These are phyloP conservation scores for Drosophila mimetica DNA, from an alignment of 2,888 invertebrate species.

Conservation along the genomic window DNA sequence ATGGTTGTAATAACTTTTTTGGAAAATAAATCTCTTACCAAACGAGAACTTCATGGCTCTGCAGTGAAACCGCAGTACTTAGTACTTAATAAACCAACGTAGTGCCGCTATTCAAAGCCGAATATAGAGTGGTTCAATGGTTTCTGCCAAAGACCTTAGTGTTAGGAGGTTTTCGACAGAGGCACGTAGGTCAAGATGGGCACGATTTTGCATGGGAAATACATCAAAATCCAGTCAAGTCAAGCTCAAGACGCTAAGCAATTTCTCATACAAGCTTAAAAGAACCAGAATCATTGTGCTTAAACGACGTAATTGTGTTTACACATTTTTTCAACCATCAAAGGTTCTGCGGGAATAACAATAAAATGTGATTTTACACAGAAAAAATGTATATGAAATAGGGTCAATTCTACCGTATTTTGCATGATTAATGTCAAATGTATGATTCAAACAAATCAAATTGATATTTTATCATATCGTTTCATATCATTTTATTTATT, in stretches of 20 bases:
- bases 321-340: constrained; percentile 2
- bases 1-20: too few species aligned
- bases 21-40: constrained; percentile 9
- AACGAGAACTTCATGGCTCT: constrained; percentile 16
- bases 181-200: constrained; percentile 70
- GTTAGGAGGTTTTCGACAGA: constrained; percentile 52
- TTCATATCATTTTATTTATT: too few species aligned
- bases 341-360: background rate
- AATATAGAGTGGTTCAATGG: constrained; percentile 25
- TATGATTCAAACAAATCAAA: too few species aligned
- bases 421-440: too few species aligned
- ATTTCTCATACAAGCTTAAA: constrained; percentile 35
- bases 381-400: too few species aligned
- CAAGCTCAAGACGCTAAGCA: constrained; percentile 20
- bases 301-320: constrained; percentile 4
- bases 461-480: too few species aligned
- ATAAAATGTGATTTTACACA: constrained; percentile 6
- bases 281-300: constrained; percentile 21
- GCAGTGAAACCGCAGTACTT: constrained; percentile 4
- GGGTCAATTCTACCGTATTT: too few species aligned
- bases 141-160: constrained; percentile 1
- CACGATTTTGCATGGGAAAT: constrained; percentile 55
- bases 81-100: constrained; percentile 3
- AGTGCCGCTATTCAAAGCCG: constrained; percentile 28
- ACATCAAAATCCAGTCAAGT: too few species aligned